Percentiles rank a stretch among this genome's conserved stretches.
These are phyloP conservation scores for Lophochroa leadbeateri DNA, from an alignment of 2,113 vertebrate genomes.

Conservation along the genomic window DNA sequence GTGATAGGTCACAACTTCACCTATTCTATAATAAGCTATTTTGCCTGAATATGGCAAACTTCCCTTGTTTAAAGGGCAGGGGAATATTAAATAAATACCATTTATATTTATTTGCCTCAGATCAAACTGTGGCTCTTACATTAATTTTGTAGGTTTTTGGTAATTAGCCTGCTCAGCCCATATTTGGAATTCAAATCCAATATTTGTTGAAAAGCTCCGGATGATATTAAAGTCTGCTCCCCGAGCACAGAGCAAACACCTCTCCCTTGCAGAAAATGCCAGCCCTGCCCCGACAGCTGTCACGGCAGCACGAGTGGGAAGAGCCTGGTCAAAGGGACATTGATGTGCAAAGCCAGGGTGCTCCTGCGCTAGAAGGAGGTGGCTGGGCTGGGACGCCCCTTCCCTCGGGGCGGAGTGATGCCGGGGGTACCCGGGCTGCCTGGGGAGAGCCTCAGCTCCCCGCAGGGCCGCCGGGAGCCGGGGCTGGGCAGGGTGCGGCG, in stretches of 20 bases:
- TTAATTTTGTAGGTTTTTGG: slow-evolving; percentile 13
- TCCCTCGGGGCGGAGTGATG: accelerated
- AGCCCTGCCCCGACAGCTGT: neutral
- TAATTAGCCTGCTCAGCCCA: slow-evolving; percentile 7
- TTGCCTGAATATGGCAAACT: neutral
- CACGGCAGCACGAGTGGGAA: neutral
- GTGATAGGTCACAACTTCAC: neutral
- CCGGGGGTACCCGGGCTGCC: neutral
- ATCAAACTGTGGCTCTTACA: neutral
- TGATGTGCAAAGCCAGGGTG: neutral
- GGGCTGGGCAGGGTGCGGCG: neutral
- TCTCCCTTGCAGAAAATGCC: neutral
- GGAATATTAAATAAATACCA: slow-evolving; percentile 30
- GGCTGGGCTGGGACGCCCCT: neutral
- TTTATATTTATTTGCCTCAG: slow-evolving; percentile 38
- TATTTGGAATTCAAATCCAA: slow-evolving; percentile 22
- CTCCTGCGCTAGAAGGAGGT: accelerated
- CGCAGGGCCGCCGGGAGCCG: neutral
- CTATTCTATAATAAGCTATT: slow-evolving; percentile 1
- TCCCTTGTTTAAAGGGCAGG: slow-evolving; percentile 27
- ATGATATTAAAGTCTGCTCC: neutral
- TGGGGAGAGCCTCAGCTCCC: neutral
- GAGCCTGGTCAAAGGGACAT: accelerated
- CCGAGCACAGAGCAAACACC: neutral
- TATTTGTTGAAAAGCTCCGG: slow-evolving; percentile 5